phyloP scores from a whole-genome alignment of 2,113 vertebrate species.

The Daphoenositta chrysoptera region DNA sequence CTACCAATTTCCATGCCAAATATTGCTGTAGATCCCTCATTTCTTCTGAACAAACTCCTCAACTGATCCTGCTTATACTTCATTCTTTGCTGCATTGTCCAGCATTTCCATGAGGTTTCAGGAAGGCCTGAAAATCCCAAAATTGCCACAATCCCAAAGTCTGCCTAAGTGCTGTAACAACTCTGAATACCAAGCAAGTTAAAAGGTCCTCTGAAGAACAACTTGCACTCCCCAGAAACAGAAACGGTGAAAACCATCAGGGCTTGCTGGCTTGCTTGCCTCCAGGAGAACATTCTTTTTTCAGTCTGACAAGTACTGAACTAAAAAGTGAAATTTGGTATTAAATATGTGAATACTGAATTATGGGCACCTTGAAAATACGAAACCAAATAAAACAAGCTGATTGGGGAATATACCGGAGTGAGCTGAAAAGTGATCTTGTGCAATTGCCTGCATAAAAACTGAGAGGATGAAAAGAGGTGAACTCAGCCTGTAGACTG shows the following conservation, averaged over 20 bases:
- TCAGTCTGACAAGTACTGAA: not conserved
- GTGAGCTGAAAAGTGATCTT: not conserved
- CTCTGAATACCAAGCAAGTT: conserved; percentile 15
- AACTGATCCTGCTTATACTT: not conserved
- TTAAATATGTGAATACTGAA: not conserved
- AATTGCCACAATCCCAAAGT: not conserved
- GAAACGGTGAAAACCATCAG: conserved; percentile 28
- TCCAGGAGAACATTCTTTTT: not conserved
- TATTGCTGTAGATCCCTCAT: not conserved
- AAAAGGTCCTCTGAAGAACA: conserved; percentile 6
- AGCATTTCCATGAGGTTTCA: not conserved
- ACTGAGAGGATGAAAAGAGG: not conserved
- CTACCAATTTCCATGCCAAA: not conserved
- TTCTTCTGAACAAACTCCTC: not conserved
- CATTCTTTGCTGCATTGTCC: not conserved
- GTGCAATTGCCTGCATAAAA: not conserved
- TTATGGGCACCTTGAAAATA: not conserved
- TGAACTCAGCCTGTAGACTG: not conserved
- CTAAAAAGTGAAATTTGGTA: not conserved
- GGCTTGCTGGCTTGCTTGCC: not conserved
- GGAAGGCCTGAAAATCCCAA: not conserved
- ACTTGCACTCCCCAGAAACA: not conserved
- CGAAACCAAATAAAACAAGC: not conserved
- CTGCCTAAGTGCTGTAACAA: not conserved
- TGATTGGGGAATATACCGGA: not conserved